phyloP scores from a whole-genome alignment of 2,888 invertebrate genomes.

The Stramonita haemastoma region DNA sequence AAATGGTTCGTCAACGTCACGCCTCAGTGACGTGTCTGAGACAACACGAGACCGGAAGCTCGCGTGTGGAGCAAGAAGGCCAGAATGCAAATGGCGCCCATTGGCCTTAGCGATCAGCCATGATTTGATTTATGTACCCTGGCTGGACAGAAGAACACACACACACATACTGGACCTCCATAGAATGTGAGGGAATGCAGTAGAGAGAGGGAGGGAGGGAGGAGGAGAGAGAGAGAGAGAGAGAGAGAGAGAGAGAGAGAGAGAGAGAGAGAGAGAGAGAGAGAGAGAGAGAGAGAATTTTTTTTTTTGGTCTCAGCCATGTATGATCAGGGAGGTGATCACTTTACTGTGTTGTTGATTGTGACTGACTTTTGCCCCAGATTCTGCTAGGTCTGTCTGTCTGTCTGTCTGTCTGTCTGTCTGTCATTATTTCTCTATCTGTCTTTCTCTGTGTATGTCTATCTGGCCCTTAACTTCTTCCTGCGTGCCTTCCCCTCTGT shows the following conservation, averaged over 20 bases:
- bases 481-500: too few species aligned
- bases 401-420: background rate
- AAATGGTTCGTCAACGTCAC: slow-evolving; percentile 35
- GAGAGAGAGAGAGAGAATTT: background rate
- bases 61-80: background rate
- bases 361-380: background rate
- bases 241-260: background rate
- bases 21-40: slow-evolving; percentile 27
- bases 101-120: background rate
- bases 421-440: too few species aligned
- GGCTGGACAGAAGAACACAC: background rate
- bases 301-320: background rate
- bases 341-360: slow-evolving; percentile 22
- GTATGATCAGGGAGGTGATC: slow-evolving; percentile 12
- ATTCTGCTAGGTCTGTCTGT: background rate
- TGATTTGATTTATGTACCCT: slow-evolving; percentile 26
- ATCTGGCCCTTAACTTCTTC: too few species aligned
- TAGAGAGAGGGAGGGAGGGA: slow-evolving; percentile 22
- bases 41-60: slow-evolving; percentile 28
- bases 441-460: too few species aligned
- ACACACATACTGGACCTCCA: too few species aligned
- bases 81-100: slow-evolving; percentile 24
- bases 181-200: background rate
- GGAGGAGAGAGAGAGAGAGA: background rate
- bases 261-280: background rate